These are phyloP conservation scores for Halichoeres trimaculatus DNA, from an alignment of 2,113 vertebrate species.

Conservation along the genomic window DNA sequence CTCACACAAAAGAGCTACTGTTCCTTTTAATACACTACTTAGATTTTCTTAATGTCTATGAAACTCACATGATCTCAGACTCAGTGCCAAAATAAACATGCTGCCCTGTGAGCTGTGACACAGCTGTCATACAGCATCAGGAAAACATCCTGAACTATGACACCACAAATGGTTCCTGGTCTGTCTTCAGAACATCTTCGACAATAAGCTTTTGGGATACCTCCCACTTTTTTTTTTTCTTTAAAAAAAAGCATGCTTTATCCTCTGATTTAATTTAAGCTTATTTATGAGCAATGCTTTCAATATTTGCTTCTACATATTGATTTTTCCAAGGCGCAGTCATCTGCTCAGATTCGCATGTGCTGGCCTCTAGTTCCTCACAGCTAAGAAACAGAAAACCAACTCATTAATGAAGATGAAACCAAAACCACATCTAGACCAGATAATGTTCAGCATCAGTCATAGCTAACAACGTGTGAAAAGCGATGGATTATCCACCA, in stretches of 20 bases:
- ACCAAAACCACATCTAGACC: conserved; percentile 28
- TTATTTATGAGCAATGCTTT: not conserved
- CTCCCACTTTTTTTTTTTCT: not conserved
- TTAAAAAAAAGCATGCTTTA: not conserved
- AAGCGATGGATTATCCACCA: conserved; percentile 1
- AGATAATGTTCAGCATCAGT: not conserved
- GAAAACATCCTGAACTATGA: no score
- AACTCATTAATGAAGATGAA: not conserved
- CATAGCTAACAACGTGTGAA: not conserved
- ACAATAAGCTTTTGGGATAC: not conserved
- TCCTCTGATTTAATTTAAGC: no score
- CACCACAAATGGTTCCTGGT: no score
- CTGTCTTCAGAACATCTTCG: no score
- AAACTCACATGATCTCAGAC: not conserved
- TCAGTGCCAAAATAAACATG: not conserved
- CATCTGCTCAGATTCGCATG: not conserved
- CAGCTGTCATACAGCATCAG: conserved; percentile 11
- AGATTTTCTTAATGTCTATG: conserved; percentile 17
- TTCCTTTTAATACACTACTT: conserved; percentile 45
- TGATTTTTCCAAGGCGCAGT: not conserved
- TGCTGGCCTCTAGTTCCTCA: not conserved
- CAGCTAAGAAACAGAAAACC: not conserved
- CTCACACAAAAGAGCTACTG: conserved; percentile 57
- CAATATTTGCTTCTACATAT: not conserved
- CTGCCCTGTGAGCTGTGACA: not conserved